Conservation (phyloP, 2,888 invertebrate genomes). For the Aporophyla lueneburgensis region DNA sequence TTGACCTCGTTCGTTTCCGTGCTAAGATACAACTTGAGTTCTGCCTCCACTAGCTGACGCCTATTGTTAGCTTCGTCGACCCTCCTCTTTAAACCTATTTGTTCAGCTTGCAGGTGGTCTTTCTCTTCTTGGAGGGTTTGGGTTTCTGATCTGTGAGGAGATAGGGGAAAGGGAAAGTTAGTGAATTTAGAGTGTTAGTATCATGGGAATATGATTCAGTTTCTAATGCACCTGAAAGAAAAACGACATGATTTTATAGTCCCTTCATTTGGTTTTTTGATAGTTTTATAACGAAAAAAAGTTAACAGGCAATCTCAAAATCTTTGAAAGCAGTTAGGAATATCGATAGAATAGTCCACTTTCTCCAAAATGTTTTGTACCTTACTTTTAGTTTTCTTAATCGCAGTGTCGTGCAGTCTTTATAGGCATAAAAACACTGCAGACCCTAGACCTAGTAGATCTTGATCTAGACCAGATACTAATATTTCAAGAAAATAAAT, state of each 20-base stretch:
- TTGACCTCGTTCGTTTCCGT: constrained; percentile 91
- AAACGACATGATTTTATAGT: not conserved
- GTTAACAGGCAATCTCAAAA: not conserved
- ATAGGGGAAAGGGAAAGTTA: not conserved
- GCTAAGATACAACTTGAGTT: constrained; percentile 94
- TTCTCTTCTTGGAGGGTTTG: constrained; percentile 93
- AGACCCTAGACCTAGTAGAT: too few species aligned
- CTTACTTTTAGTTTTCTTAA: not conserved
- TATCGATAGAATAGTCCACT: not conserved
- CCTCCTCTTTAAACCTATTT: constrained; percentile 93
- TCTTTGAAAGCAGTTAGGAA: not conserved
- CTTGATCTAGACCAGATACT: too few species aligned
- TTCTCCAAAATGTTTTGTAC: not conserved
- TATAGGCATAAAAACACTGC: too few species aligned
- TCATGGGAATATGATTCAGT: not conserved
- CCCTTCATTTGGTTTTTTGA: not conserved
- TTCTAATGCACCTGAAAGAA: not conserved
- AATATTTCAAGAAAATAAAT: too few species aligned
- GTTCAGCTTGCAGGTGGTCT: constrained; percentile 92
- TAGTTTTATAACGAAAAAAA: too few species aligned
- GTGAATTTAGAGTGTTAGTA: not conserved
- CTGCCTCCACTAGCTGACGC: constrained; percentile 93
- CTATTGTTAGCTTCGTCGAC: constrained; percentile 93
- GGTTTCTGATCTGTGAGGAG: constrained; percentile 90
- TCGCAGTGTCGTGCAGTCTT: too few species aligned